phyloP scores from a whole-genome alignment of 2,888 invertebrate species.

The Himalopsyche kuldschensis region DNA sequence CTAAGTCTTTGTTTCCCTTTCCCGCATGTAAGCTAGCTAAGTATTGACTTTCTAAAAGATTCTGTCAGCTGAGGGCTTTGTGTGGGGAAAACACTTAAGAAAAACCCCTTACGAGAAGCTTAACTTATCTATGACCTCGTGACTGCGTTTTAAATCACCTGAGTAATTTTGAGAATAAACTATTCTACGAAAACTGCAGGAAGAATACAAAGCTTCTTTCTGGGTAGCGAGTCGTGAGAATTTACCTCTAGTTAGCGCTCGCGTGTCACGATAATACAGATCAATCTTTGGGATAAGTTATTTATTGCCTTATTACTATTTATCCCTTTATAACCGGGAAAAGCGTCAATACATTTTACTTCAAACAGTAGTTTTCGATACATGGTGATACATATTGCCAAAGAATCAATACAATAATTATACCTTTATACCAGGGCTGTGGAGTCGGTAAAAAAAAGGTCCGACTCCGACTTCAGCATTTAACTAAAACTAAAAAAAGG shows the following conservation, averaged over 20 bases:
- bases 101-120: too few relatives aligned
- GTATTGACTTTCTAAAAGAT: too few relatives aligned
- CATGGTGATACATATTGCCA: not conserved
- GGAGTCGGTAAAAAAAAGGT: too few relatives aligned
- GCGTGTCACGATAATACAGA: not conserved
- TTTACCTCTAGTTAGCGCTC: not conserved
- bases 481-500: too few relatives aligned
- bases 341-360: not conserved
- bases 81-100: too few relatives aligned
- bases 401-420: not conserved
- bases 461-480: too few relatives aligned
- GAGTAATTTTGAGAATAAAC: slow-evolving; percentile 2
- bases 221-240: not conserved
- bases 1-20: too few relatives aligned
- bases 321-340: not conserved
- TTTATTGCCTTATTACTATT: not conserved
- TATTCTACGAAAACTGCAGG: not conserved
- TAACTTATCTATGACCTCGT: not conserved
- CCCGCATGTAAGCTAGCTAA: too few relatives aligned
- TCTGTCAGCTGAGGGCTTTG: too few relatives aligned
- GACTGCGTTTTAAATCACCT: not conserved
- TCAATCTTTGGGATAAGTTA: not conserved
- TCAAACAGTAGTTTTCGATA: not conserved
- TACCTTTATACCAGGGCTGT: not conserved
- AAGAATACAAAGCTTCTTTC: not conserved